These are phyloP conservation scores for Polyploca ridens DNA, from an alignment of 2,888 invertebrate genomes.

Conservation along the genomic window DNA sequence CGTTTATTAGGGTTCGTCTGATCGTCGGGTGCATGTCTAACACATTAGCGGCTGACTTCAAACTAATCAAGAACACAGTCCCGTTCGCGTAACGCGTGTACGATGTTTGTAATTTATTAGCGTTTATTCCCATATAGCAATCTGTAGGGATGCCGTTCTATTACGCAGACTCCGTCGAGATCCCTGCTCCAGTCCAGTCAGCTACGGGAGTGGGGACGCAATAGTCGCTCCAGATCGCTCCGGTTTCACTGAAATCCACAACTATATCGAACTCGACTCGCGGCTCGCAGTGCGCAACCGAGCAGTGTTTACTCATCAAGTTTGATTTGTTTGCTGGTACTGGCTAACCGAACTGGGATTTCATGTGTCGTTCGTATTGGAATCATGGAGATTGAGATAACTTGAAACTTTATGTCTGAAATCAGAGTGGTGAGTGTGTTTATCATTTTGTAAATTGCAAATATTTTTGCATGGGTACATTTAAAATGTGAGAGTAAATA, in stretches of 20 bases:
- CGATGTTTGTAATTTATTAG: slow-evolving; percentile 82
- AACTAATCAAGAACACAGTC: slow-evolving; percentile 80
- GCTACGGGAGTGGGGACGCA: slow-evolving; percentile 67
- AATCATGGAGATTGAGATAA: slow-evolving; percentile 63
- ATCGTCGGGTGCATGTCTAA: slow-evolving; percentile 54
- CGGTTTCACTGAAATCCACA: slow-evolving; percentile 39
- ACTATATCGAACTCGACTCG: slow-evolving; percentile 52
- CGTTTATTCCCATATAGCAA: slow-evolving; percentile 82
- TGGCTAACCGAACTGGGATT: slow-evolving; percentile 50
- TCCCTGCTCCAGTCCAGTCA: slow-evolving; percentile 81
- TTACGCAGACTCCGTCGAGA: slow-evolving; percentile 83
- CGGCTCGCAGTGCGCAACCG: slow-evolving; percentile 43
- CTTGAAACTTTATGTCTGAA: slow-evolving; percentile 50
- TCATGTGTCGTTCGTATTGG: slow-evolving; percentile 44
- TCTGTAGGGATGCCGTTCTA: slow-evolving; percentile 81
- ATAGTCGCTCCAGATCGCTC: slow-evolving; percentile 61
- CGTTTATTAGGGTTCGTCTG: slow-evolving; percentile 29
- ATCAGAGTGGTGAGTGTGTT: slow-evolving; percentile 54
- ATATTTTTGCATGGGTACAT: slow-evolving; percentile 2
- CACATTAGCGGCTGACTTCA: slow-evolving; percentile 78
- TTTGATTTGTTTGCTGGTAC: slow-evolving; percentile 48
- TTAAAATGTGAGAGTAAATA: slow-evolving; percentile 10
- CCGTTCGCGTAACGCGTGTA: slow-evolving; percentile 76
- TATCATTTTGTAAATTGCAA: neutral
- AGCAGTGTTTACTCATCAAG: slow-evolving; percentile 54